These are phyloP conservation scores for Florisuga fusca DNA, from an alignment of 2,797 vertebrate species.

Conservation along the genomic window DNA sequence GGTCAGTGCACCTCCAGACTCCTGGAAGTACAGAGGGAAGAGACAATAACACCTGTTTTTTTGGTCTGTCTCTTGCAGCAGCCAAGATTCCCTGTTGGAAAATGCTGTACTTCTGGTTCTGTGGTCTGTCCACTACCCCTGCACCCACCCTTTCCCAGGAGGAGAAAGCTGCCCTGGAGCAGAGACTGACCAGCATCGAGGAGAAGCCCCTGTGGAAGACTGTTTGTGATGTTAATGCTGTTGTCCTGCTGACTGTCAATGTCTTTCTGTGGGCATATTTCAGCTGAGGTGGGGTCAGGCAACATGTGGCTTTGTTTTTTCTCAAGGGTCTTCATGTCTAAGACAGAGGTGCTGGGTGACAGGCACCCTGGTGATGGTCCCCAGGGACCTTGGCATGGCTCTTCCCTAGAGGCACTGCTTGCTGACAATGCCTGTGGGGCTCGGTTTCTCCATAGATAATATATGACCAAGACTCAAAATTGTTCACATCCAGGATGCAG, in stretches of 20 bases:
- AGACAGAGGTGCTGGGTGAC: accelerated
- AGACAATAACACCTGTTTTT: neutral
- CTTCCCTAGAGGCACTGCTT: neutral
- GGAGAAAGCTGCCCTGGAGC: conserved; percentile 75
- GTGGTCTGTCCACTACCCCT: conserved; percentile 78
- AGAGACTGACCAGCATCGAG: conserved; percentile 82
- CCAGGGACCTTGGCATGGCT: accelerated
- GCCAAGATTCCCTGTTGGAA: conserved; percentile 74
- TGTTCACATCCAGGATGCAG: neutral
- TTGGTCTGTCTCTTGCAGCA: neutral
- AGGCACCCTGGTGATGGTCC: neutral
- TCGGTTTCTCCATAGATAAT: neutral
- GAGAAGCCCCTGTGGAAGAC: conserved; percentile 87
- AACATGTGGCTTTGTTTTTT: neutral
- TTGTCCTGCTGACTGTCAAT: conserved; percentile 86
- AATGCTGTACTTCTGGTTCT: conserved; percentile 82
- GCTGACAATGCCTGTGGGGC: neutral
- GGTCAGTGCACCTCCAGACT: accelerated
- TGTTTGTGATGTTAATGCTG: conserved; percentile 86
- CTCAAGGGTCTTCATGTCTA: neutral
- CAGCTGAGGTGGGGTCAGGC: conserved; percentile 64
- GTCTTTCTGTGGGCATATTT: conserved; percentile 95
- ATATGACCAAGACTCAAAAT: neutral
- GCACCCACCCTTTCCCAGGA: conserved; percentile 63
- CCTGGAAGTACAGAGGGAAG: neutral